Conservation (phyloP, 2,888 invertebrate genomes). For the Lepidochrysops patricia region DNA sequence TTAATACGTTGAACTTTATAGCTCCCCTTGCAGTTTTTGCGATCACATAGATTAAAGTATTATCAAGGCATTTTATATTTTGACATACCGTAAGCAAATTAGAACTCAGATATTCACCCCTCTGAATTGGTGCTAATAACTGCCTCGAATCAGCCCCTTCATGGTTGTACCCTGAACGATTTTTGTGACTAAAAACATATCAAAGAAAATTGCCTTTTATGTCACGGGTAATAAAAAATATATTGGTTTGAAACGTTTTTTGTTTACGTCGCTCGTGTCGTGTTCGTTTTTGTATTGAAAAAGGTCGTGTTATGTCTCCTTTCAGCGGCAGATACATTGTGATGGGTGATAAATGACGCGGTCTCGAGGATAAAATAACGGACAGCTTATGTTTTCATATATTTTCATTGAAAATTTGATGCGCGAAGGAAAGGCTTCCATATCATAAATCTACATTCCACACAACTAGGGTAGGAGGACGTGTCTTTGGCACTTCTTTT, state of each 20-base stretch:
- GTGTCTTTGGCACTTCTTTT: not conserved
- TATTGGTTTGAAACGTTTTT: not conserved
- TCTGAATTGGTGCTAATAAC: conserved; percentile 70
- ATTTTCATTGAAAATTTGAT: not conserved
- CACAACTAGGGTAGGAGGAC: not conserved
- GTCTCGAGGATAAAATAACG: conserved; percentile 23
- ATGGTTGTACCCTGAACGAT: conserved; percentile 2
- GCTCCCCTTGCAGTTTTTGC: no score
- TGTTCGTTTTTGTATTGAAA: conserved; percentile 29
- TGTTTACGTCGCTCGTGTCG: conserved; percentile 29
- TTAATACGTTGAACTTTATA: no score
- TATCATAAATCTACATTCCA: not conserved
- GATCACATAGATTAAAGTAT: conserved; percentile 16
- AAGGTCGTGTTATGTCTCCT: conserved; percentile 25
- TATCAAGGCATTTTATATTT: conserved; percentile 35
- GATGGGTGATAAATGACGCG: conserved; percentile 27
- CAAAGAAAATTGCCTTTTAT: not conserved
- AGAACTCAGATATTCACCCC: conserved; percentile 65
- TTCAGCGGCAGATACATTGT: conserved; percentile 25
- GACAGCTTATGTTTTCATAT: conserved; percentile 20
- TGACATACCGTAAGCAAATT: conserved; percentile 65
- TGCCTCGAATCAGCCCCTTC: conserved; percentile 4
- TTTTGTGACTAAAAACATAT: not conserved
- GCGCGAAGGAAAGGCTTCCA: not conserved
- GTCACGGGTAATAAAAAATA: not conserved